Evolutionary conservation across 2,888 invertebrate species (phyloP).

Genomic region (Hydrotaea diabolus): DNA sequence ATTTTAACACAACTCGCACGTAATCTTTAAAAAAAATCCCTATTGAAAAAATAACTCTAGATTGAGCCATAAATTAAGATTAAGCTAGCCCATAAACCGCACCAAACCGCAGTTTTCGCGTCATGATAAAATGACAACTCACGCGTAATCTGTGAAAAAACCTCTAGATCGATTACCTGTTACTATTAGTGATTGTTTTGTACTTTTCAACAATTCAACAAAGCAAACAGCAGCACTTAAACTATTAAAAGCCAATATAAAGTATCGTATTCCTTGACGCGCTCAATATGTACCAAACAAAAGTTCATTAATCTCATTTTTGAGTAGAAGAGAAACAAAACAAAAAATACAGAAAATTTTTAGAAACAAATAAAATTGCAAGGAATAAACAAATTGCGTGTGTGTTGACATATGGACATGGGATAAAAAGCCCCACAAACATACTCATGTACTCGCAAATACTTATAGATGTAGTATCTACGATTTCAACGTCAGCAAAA

Average conservation of each 20-base stretch:
- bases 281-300: neutral
- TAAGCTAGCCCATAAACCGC: too few relatives aligned
- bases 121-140: too few relatives aligned
- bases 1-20: too few relatives aligned
- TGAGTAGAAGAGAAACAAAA: neutral
- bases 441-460: neutral
- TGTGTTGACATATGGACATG: conserved; percentile 26
- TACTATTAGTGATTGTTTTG: too few relatives aligned
- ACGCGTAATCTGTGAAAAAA: too few relatives aligned
- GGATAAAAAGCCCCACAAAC: neutral
- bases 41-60: too few relatives aligned
- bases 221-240: neutral
- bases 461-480: neutral
- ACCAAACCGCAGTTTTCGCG: too few relatives aligned
- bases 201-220: conserved; percentile 8
- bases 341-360: neutral
- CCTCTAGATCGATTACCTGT: too few relatives aligned
- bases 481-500: neutral
- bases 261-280: neutral
- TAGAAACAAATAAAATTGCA: neutral
- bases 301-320: conserved; percentile 35
- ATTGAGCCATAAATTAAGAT: too few relatives aligned
- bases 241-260: neutral
- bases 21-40: too few relatives aligned
- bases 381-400: conserved; percentile 12